Evolutionary conservation across 2,888 invertebrate species (phyloP).

Genomic region (Hirtodrosophila confusa): DNA sequence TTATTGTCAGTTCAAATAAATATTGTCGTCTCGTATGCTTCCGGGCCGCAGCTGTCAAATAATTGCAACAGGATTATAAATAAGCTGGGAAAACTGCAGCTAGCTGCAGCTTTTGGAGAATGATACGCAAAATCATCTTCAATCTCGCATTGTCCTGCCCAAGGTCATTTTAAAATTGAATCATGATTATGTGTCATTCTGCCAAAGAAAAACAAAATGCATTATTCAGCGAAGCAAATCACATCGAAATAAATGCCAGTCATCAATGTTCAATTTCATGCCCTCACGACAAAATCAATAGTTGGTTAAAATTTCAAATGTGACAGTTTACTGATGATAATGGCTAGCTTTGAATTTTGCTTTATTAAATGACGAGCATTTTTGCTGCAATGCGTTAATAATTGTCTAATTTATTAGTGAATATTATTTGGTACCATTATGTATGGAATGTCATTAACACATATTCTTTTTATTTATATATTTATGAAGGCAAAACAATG

Average conservation of each 20-base stretch:
- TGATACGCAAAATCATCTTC: background rate
- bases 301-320: slow-evolving; percentile 1
- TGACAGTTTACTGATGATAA: background rate
- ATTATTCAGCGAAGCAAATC: slow-evolving; percentile 11
- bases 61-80: slow-evolving; percentile 12
- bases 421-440: too few species aligned
- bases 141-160: background rate
- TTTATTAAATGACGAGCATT: too few species aligned
- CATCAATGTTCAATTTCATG: slow-evolving; percentile 15
- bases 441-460: too few species aligned
- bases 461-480: too few species aligned
- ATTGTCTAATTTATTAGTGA: too few species aligned
- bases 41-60: background rate
- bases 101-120: slow-evolving; percentile 11
- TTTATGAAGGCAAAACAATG: too few species aligned
- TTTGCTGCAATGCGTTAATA: too few species aligned
- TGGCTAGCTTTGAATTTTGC: too few species aligned
- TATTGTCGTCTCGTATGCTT: too few species aligned
- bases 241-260: slow-evolving; percentile 21
- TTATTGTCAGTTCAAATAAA: background rate
- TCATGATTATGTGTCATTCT: slow-evolving; percentile 4
- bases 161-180: slow-evolving; percentile 3
- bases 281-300: slow-evolving; percentile 5
- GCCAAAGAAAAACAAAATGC: slow-evolving; percentile 19
- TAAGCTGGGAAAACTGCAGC: slow-evolving; percentile 5